These are phyloP conservation scores for Diplodus puntazzo DNA, from an alignment of 2,797 vertebrate genomes.

Conservation along the genomic window DNA sequence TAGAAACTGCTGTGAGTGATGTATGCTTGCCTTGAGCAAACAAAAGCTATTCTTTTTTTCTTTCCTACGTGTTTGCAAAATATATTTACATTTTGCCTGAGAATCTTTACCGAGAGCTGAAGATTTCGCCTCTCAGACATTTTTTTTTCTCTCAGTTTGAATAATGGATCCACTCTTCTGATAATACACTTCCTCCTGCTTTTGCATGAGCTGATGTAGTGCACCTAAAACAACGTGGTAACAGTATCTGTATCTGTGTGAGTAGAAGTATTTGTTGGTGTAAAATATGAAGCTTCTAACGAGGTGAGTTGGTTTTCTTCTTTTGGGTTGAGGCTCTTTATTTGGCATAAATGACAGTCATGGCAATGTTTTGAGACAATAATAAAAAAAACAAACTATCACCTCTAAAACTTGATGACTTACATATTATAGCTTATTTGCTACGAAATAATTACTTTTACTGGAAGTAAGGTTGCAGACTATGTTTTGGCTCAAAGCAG, in stretches of 20 bases:
- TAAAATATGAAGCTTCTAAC: background rate
- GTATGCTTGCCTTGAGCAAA: background rate
- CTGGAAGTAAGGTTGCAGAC: too few relatives aligned
- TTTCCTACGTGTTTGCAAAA: background rate
- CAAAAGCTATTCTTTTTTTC: background rate
- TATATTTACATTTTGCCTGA: slow-evolving; percentile 2
- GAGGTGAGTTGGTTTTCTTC: background rate
- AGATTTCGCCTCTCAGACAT: background rate
- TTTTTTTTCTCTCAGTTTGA: background rate
- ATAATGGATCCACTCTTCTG: background rate
- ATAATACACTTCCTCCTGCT: background rate
- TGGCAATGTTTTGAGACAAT: background rate
- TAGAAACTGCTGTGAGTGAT: slow-evolving; percentile 20
- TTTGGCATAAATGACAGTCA: background rate
- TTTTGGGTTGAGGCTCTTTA: background rate
- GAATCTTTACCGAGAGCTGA: background rate
- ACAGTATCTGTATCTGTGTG: background rate
- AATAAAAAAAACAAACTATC: background rate
- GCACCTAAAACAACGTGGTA: background rate
- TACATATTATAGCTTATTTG: background rate
- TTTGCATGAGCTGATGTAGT: background rate
- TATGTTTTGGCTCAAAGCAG: background rate
- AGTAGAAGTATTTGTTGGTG: background rate
- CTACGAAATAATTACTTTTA: too few relatives aligned
- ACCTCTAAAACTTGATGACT: background rate